Evolutionary conservation across 2,888 invertebrate genomes (phyloP).

Genomic region (Lasioglossum morio): DNA sequence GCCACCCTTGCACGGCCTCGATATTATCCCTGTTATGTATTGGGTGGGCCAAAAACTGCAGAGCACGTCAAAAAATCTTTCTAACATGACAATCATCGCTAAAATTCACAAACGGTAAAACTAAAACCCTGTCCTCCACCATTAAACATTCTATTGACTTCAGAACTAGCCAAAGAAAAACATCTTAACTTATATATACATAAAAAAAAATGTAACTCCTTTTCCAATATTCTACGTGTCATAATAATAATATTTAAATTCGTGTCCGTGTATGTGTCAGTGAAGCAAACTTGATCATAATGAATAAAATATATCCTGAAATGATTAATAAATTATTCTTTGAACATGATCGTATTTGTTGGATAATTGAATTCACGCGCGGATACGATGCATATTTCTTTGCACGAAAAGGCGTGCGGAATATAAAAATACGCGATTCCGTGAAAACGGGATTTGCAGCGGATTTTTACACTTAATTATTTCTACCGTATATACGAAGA

Average conservation of each 20-base stretch:
- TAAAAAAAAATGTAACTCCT: not conserved
- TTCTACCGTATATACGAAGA: not conserved
- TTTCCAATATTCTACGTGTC: not conserved
- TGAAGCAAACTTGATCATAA: not conserved
- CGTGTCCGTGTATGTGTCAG: too few relatives aligned
- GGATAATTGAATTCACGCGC: not conserved
- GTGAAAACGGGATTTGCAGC: not conserved
- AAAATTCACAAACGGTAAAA: not conserved
- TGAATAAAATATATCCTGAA: not conserved
- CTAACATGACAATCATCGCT: too few relatives aligned
- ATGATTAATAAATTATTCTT: not conserved
- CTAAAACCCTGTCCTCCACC: too few relatives aligned
- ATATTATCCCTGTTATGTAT: conserved; percentile 28
- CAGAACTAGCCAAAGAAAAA: not conserved
- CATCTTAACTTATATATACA: too few relatives aligned
- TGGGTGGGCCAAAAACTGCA: not conserved
- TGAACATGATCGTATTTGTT: too few relatives aligned
- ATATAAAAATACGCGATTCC: not conserved
- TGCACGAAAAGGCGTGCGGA: not conserved
- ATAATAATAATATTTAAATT: too few relatives aligned
- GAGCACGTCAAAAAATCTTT: not conserved
- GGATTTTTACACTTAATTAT: not conserved
- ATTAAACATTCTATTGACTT: not conserved
- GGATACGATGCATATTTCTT: not conserved
- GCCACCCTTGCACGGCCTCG: not conserved